Evolutionary conservation across 2,113 vertebrate species (phyloP), one percentile per base, ranked within the genome.

Genomic region (Oncorhynchus nerka): DNA sequence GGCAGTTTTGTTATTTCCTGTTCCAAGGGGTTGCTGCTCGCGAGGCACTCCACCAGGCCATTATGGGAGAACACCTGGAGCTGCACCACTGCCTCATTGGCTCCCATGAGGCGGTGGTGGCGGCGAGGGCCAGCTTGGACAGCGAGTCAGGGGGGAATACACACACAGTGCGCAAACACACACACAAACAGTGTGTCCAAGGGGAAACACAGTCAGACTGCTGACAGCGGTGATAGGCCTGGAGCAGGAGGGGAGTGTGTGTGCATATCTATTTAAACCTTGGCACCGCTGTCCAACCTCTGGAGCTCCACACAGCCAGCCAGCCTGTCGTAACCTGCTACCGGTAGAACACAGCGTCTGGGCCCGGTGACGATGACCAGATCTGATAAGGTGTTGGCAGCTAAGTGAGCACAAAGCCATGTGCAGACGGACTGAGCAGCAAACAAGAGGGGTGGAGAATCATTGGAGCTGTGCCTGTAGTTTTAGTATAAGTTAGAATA

Each of bases 11-110:
- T 62, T 13, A 62, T 24, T n/a, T 22, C 7, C 59, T 22, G n/a
- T 62, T 22, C n/a, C n/a, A 22, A 62, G 59, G 59, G 32, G 30
- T 16, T 28, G 32, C 5, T 15, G 15, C 49, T 51, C 70, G 9
- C 34, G 34, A 39, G 34, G 19, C 16, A 7, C 20, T 26, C 12
- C 79, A 72, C 48, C 4, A 28, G 3, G 22, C 62, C 76, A 82
- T 79, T 65, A 3, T 75, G 88, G 85, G 82, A 84, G 69, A 85
- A 84, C 87, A 89, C 84, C 90, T 89, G 85, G 76, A 84, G 70
- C 76, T 68, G 77, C 68, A 28, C 1, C 66, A 34, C 32, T 6
- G 34, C 82, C 77, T 85, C 81, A 69, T 76, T 66, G 78, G 78
- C 57, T 75, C 75, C 83, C 79, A 70, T 0, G 51, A 80, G 87